Conservation (phyloP, 2,113 vertebrate genomes). For the Sminthopsis crassicaudata region DNA sequence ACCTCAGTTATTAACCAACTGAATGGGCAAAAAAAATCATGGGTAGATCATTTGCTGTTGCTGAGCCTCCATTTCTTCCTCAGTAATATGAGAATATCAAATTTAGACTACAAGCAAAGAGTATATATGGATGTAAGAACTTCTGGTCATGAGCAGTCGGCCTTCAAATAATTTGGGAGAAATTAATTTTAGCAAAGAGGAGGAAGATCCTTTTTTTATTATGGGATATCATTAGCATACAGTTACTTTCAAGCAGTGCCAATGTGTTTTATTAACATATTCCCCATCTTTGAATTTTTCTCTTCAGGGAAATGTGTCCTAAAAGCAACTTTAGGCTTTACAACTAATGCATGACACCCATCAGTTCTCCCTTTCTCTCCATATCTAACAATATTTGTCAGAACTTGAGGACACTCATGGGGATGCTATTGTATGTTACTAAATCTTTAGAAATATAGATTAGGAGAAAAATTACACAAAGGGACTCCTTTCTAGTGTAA, state of each 20-base stretch:
- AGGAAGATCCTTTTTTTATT: conserved; percentile 34
- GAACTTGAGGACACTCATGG: conserved; percentile 49
- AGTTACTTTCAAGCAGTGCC: neutral
- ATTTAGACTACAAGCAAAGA: neutral
- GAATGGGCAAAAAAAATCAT: neutral
- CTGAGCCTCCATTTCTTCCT: neutral
- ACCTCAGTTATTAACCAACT: neutral
- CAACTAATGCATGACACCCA: conserved; percentile 64
- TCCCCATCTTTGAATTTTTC: conserved; percentile 53
- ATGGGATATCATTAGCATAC: conserved; percentile 33
- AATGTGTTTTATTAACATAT: conserved; percentile 58
- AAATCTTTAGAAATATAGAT: neutral
- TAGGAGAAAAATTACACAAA: neutral
- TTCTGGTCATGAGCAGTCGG: neutral
- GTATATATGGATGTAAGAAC: neutral
- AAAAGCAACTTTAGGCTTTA: conserved; percentile 60
- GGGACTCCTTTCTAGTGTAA: neutral
- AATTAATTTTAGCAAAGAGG: conserved; percentile 30
- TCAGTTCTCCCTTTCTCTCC: conserved; percentile 54
- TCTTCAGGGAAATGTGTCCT: conserved; percentile 56
- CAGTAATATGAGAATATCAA: neutral
- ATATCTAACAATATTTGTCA: conserved; percentile 57
- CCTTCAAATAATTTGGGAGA: neutral
- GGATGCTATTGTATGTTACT: neutral
- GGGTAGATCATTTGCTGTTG: neutral